Conservation (phyloP, 2,888 invertebrate species). For the Stenotaenia linearis region DNA sequence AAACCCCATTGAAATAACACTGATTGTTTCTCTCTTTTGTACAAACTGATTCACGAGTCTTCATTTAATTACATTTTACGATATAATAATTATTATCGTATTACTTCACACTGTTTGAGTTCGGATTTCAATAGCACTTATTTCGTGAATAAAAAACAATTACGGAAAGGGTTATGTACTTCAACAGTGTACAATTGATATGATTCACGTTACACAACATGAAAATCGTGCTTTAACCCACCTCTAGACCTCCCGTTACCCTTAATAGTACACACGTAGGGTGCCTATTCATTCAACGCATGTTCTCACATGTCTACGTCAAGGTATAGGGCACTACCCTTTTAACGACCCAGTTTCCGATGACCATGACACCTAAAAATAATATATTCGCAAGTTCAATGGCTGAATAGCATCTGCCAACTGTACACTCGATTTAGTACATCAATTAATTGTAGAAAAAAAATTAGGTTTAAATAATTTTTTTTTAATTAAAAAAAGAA, state of each 20-base stretch:
- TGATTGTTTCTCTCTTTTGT: too few relatives aligned
- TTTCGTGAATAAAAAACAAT: too few relatives aligned
- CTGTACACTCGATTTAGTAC: neutral
- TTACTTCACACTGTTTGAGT: too few relatives aligned
- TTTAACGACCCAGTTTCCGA: slow-evolving; percentile 24
- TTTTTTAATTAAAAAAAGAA: too few relatives aligned
- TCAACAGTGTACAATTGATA: neutral
- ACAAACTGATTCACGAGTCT: too few relatives aligned
- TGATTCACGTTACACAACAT: neutral
- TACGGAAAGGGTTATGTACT: neutral
- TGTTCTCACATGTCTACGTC: neutral
- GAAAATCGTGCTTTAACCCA: neutral
- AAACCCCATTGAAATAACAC: neutral
- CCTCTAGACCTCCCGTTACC: neutral
- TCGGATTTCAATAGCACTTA: too few relatives aligned
- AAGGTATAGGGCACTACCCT: neutral
- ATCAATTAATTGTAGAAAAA: neutral
- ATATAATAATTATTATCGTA: too few relatives aligned
- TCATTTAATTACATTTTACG: too few relatives aligned
- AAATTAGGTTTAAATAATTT: too few relatives aligned
- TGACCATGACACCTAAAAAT: slow-evolving; percentile 13
- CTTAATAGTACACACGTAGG: neutral
- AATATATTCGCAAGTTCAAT: slow-evolving; percentile 23
- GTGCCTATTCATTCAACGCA: neutral
- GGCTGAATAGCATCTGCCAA: neutral